Evolutionary conservation across 2,888 invertebrate species (phyloP).

Genomic region (Gibbula magus): DNA sequence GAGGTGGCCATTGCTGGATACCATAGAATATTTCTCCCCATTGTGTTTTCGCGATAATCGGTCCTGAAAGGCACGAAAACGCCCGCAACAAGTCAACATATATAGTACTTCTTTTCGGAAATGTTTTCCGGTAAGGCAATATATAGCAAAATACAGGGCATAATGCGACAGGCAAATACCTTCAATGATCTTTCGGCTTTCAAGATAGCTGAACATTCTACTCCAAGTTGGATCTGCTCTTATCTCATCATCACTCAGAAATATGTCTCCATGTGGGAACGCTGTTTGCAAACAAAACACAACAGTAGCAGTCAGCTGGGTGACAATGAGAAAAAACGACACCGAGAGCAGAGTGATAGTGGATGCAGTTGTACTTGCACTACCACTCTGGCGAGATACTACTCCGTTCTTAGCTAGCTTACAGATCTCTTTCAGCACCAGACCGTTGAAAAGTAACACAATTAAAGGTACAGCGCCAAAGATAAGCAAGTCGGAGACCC

Average conservation of each 20-base stretch:
- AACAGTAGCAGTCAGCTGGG: conserved; percentile 66
- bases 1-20: conserved; percentile 44
- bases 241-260: conserved; percentile 55
- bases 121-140: conserved; percentile 62
- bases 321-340: conserved; percentile 69
- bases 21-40: conserved; percentile 45
- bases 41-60: conserved; percentile 27
- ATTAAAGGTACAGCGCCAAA: conserved; percentile 59
- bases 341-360: conserved; percentile 68
- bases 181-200: conserved; percentile 62
- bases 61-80: conserved; percentile 30
- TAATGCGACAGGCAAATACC: conserved; percentile 68
- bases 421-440: conserved; percentile 63
- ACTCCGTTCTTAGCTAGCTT: conserved; percentile 51
- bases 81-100: conserved; percentile 39
- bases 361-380: conserved; percentile 55
- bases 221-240: conserved; percentile 57
- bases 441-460: conserved; percentile 62
- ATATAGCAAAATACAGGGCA: conserved; percentile 68
- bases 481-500: conserved; percentile 57
- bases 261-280: conserved; percentile 48
- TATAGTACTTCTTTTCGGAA: conserved; percentile 55
- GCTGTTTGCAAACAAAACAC: conserved; percentile 48
- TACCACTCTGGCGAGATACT: conserved; percentile 40
- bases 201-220: conserved; percentile 49